phyloP scores from a whole-genome alignment of 2,797 vertebrate species.

The Discoglossus pictus region DNA sequence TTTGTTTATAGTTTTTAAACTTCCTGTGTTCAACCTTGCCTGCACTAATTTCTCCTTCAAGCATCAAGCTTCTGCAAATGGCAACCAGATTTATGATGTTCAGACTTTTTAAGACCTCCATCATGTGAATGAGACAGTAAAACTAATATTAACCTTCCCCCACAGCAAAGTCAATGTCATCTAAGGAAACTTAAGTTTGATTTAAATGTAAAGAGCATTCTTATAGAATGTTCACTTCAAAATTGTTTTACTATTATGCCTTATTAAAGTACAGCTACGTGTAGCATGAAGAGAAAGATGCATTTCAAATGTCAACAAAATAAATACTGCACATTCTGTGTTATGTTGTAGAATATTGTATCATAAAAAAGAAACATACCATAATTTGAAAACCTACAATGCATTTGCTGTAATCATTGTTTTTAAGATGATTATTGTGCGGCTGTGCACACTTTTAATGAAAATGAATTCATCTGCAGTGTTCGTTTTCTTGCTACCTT shows the following conservation, averaged over 20 bases:
- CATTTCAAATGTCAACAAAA: slow-evolving; percentile 4
- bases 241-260: slow-evolving; percentile 8
- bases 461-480: not conserved
- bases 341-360: not conserved
- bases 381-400: no score
- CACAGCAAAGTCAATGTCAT: slow-evolving; percentile 40
- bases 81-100: slow-evolving; percentile 34
- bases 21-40: slow-evolving; percentile 28
- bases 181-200: slow-evolving; percentile 33
- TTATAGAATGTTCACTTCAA: not conserved
- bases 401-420: not conserved
- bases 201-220: slow-evolving; percentile 29
- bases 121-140: slow-evolving; percentile 37
- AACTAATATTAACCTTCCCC: slow-evolving; percentile 46
- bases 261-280: not conserved
- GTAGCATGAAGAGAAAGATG: no score
- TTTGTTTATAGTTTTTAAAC: not conserved
- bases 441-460: not conserved
- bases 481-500: no score
- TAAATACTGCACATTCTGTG: not conserved
- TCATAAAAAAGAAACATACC: slow-evolving; percentile 3
- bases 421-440: slow-evolving; percentile 9
- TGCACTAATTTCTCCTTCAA: slow-evolving; percentile 26
- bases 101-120: slow-evolving; percentile 40
- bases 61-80: slow-evolving; percentile 2